Evolutionary conservation across 2,113 vertebrate species (phyloP).

Genomic region (Oplegnathus fasciatus): DNA sequence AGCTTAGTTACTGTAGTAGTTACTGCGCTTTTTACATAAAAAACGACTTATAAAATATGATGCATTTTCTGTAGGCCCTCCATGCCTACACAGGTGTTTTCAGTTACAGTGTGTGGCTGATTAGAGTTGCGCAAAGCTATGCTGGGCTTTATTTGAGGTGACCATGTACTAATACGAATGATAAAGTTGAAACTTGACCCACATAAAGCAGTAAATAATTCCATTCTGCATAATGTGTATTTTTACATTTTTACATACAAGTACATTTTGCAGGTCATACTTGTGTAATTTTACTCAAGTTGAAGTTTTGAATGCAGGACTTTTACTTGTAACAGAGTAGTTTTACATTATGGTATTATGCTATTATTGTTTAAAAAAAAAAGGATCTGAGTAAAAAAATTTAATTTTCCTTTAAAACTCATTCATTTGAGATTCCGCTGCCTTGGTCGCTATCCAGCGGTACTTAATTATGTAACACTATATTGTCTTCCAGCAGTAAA

Average conservation of each 20-base stretch:
- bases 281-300: no score
- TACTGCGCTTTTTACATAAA: background rate
- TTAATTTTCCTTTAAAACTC: conserved; percentile 4
- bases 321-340: no score
- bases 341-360: background rate
- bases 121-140: background rate
- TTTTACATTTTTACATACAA: background rate
- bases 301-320: background rate
- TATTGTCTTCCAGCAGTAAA: conserved; percentile 30
- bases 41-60: background rate
- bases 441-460: conserved; percentile 25
- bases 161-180: background rate
- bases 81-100: no score
- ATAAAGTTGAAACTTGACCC: background rate
- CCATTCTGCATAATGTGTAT: background rate
- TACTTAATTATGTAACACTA: conserved; percentile 47
- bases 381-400: background rate
- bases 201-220: background rate
- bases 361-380: background rate
- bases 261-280: background rate
- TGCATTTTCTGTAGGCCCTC: no score
- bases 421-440: conserved; percentile 16
- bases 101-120: background rate
- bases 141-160: background rate
- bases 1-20: no score